phyloP scores from a whole-genome alignment of 1,140 invertebrate species.

The Micrasema longulum region DNA sequence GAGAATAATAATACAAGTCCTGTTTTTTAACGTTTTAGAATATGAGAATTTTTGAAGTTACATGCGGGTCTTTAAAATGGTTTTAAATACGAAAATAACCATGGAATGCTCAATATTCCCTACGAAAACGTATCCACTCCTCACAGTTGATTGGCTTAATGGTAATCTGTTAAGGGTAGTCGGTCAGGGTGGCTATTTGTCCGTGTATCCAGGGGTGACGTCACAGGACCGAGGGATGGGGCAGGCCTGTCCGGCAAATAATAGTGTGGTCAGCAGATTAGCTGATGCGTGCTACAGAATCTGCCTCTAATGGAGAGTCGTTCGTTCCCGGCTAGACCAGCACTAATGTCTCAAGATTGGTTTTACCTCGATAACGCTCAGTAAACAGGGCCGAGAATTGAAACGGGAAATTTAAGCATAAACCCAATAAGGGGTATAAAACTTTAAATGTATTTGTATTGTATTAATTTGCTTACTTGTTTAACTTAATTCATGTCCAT shows the following conservation, averaged over 20 bases:
- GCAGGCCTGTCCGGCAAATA: constrained; percentile 31
- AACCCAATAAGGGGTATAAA: neutral
- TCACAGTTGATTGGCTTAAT: constrained; percentile 33
- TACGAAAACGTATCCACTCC: constrained; percentile 9
- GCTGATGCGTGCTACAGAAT: constrained; percentile 21
- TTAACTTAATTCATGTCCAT: too few relatives aligned
- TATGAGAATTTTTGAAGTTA: too few relatives aligned
- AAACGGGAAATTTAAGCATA: neutral
- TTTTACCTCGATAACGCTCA: constrained; percentile 8
- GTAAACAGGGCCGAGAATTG: constrained; percentile 6
- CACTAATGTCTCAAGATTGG: constrained; percentile 12
- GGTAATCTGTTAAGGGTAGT: constrained; percentile 26
- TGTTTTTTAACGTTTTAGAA: too few relatives aligned
- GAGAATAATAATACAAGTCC: too few relatives aligned
- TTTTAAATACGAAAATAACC: too few relatives aligned
- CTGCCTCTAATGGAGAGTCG: constrained; percentile 34
- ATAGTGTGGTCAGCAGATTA: constrained; percentile 36
- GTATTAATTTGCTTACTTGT: too few relatives aligned
- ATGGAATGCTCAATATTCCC: too few relatives aligned
- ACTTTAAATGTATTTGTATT: neutral
- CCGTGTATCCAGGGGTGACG: constrained; percentile 7
- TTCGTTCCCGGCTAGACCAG: neutral
- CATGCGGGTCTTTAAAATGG: too few relatives aligned
- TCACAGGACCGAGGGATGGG: neutral
- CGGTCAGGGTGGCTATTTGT: constrained; percentile 20